Evolutionary conservation across 2,797 vertebrate species (phyloP).

Genomic region (Numenius phaeopus): DNA sequence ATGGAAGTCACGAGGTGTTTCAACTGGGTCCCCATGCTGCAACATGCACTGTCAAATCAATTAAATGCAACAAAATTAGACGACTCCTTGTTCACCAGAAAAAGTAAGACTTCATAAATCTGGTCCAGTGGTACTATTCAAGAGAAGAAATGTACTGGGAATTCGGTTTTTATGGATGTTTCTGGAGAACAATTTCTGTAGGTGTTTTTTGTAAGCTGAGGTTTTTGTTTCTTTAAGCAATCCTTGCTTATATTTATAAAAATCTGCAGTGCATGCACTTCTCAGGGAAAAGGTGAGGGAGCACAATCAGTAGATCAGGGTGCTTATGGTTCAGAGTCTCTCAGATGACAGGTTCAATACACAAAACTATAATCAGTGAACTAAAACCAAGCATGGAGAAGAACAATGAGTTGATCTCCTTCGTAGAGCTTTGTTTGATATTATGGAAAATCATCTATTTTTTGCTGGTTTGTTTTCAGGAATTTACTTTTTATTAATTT

Average conservation of each 20-base stretch:
- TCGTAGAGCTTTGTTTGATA: background rate
- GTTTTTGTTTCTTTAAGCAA: background rate
- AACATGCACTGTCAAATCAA: background rate
- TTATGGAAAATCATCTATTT: background rate
- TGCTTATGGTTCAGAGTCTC: background rate
- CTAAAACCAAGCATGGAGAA: background rate
- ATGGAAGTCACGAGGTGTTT: fast-evolving
- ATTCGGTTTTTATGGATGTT: background rate
- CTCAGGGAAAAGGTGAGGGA: background rate
- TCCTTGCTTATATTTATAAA: background rate
- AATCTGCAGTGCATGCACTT: background rate
- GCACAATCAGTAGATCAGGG: fast-evolving
- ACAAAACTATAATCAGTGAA: background rate
- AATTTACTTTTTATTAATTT: background rate
- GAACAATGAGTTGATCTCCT: background rate
- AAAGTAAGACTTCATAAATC: background rate
- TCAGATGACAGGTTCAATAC: background rate
- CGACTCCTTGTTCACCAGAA: background rate
- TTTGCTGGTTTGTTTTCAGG: background rate
- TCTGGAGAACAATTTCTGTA: background rate
- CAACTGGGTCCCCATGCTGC: fast-evolving
- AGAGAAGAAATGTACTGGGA: background rate
- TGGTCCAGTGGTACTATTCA: background rate
- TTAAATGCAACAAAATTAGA: background rate
- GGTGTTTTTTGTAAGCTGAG: background rate